These are phyloP conservation scores for Thaleichthys pacificus DNA, from an alignment of 2,797 vertebrate species.

Conservation along the genomic window DNA sequence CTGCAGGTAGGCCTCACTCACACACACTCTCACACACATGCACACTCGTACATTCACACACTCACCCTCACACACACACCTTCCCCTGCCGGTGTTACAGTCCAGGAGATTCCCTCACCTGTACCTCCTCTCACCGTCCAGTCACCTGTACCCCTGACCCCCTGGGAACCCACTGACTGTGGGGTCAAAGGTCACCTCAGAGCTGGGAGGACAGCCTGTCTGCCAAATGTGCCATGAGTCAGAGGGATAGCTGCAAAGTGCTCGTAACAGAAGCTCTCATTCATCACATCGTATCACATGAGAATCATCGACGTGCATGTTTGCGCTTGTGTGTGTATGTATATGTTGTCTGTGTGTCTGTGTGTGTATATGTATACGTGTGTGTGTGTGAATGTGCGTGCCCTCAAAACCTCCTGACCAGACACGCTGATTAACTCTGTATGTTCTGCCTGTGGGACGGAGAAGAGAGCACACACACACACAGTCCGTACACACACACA, in stretches of 20 bases:
- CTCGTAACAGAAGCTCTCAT: slow-evolving; percentile 4
- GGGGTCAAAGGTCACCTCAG: neutral
- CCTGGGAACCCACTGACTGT: neutral
- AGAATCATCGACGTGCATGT: neutral
- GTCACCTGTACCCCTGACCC: neutral
- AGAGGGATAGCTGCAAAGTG: neutral
- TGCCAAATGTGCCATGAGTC: neutral
- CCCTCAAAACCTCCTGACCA: slow-evolving; percentile 6
- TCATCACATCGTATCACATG: slow-evolving; percentile 11
- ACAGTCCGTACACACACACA: neutral
- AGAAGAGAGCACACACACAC: neutral
- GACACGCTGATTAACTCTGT: neutral
- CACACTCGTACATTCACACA: neutral
- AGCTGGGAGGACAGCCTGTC: neutral
- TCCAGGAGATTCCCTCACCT: no score
- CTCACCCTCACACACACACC: neutral
- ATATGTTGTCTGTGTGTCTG: neutral
- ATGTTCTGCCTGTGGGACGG: neutral
- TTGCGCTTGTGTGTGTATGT: neutral
- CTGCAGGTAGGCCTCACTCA: slow-evolving; percentile 36
- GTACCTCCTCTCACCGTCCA: neutral
- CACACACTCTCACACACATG: neutral
- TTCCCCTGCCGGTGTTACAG: no score
- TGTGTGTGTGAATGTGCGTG: neutral
- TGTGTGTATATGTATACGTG: neutral